phyloP scores from a whole-genome alignment of 2,113 vertebrate genomes.

The Burhinus bistriatus region DNA sequence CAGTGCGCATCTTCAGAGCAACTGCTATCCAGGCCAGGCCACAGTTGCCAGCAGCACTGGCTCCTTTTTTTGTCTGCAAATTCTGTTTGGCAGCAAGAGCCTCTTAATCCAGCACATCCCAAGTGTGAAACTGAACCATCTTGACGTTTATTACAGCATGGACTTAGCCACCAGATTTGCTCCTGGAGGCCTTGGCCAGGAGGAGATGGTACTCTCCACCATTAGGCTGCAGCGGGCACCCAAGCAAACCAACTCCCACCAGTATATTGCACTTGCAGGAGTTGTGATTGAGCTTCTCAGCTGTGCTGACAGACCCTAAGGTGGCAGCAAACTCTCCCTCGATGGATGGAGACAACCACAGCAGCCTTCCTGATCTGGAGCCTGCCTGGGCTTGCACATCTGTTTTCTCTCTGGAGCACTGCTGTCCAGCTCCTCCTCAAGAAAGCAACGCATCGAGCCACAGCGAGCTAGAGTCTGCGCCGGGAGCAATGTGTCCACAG shows the following conservation, averaged over 20 bases:
- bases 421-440: conserved; percentile 41
- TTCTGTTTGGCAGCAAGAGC: not conserved
- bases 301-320: conserved; percentile 53
- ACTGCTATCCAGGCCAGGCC: not conserved
- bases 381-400: conserved; percentile 20
- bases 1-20: not conserved
- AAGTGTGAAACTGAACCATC: not conserved
- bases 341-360: not conserved
- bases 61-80: not conserved
- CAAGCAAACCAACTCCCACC: not conserved
- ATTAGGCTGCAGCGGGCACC: not conserved
- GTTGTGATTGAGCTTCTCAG: not conserved
- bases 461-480: not conserved
- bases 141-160: not conserved
- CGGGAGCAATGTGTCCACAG: not conserved
- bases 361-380: conserved; percentile 14
- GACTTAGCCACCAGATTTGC: not conserved
- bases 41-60: fast-evolving
- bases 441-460: not conserved
- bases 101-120: not conserved
- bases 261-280: not conserved
- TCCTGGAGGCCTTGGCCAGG: not conserved
- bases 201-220: not conserved
- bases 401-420: conserved; percentile 36
- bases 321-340: conserved; percentile 55